Percentiles rank a stretch among this genome's conserved stretches.
Conservation (phyloP, 2,888 invertebrate genomes). For the Nymphalis c-album region DNA sequence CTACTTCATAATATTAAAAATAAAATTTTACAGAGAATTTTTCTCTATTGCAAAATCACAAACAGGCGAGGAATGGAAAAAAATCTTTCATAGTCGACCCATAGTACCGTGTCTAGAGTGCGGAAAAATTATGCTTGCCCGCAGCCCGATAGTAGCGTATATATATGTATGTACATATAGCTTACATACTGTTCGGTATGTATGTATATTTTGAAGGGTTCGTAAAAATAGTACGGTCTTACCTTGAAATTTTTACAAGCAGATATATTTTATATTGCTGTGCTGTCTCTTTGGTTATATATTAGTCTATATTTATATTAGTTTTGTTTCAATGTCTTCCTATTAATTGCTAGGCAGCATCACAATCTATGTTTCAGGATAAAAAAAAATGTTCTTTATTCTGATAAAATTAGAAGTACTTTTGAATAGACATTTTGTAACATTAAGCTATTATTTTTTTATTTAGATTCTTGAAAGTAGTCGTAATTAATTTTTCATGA, state of each 20-base stretch:
- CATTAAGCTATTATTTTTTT: too few species aligned
- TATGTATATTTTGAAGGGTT: constrained; percentile 21
- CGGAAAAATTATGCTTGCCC: constrained; percentile 49
- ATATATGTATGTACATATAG: constrained; percentile 12
- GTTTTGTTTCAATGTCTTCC: too few species aligned
- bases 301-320: too few species aligned
- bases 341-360: too few species aligned
- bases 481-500: too few species aligned
- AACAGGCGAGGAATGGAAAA: constrained; percentile 36
- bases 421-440: too few species aligned
- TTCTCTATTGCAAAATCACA: constrained; percentile 40
- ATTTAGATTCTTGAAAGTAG: too few species aligned
- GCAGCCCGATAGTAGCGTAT: constrained; percentile 31
- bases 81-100: constrained; percentile 44
- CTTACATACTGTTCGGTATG: background rate
- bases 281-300: too few species aligned
- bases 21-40: constrained; percentile 21
- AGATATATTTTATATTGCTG: too few species aligned
- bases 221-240: constrained; percentile 12
- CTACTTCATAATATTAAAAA: constrained; percentile 20
- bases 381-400: too few species aligned
- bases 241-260: background rate
- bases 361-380: too few species aligned
- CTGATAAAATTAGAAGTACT: too few species aligned
- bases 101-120: constrained; percentile 39